Evolutionary conservation across 2,797 vertebrate species (phyloP), one percentile per base, ranked within the genome.

Genomic region (Phrynocephalus forsythii): DNA sequence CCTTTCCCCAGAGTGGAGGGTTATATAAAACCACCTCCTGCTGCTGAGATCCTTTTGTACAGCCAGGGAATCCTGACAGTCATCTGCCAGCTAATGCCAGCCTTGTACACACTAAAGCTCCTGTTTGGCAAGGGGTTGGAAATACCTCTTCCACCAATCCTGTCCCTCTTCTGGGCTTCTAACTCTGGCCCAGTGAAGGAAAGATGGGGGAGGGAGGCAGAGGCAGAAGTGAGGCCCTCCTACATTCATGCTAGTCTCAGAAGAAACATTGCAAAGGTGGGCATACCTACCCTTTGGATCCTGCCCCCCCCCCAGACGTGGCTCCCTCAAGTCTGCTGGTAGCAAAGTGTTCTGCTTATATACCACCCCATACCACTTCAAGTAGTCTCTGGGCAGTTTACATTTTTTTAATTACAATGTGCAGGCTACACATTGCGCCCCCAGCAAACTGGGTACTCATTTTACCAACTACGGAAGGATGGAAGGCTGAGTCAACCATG

Each of bases 1-100:
- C 9, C 52, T 38, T 63, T 66, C 69, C 68, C 68, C 10, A 10
- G 69, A 80, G 77, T 50, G 5, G 56, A 60, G 8, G 28, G 3
- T 33, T 33, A 2, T 22, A 76, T 79, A 22, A 81, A 48, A 50
- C n/a, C 9, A 22, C 15, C 28, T 56, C 56, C 38, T 79, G 56
- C 22, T 44, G 26, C 63, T 52, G 6, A n/a, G 71, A 76, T 76
- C 69, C 44, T 81, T 63, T 38, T 28, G n/a, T 68, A 75, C 83
- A 68, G 69, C 28, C 24, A 13, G 69, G 60, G 30, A 90, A 85
- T 73, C 81, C 73, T 83, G 81, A 89, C 84, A 88, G 91, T 89
- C 91, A 92, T 77, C 72, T 79, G 82, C 30, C 66, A 33, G 44
- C 10, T 89, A 91, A 87, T 78, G 68, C 15, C 28, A 20, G 13